These are phyloP conservation scores for Hesperia comma DNA, from an alignment of 2,888 invertebrate species.

Conservation along the genomic window DNA sequence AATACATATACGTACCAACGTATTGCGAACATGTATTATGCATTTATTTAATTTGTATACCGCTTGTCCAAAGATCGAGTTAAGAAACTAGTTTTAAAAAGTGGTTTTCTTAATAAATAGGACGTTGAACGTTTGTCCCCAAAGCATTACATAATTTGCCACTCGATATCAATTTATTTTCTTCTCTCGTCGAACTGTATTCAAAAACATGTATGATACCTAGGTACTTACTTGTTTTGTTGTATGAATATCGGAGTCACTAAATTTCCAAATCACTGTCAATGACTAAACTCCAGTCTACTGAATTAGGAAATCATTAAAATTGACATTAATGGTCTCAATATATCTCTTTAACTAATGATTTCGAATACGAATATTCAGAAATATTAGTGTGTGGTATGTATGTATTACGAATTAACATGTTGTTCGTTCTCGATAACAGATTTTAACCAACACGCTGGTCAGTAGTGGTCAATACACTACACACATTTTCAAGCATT, in stretches of 20 bases:
- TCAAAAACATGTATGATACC: slow-evolving; percentile 8
- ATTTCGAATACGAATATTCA: slow-evolving; percentile 32
- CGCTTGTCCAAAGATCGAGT: slow-evolving; percentile 59
- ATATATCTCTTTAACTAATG: slow-evolving; percentile 40
- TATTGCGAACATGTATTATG: slow-evolving; percentile 32
- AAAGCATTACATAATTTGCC: slow-evolving; percentile 65
- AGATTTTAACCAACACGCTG: too few relatives aligned
- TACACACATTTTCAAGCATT: too few relatives aligned
- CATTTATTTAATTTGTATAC: slow-evolving; percentile 52
- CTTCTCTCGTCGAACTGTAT: slow-evolving; percentile 46
- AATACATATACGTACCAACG: slow-evolving; percentile 41
- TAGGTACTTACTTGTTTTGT: slow-evolving; percentile 5
- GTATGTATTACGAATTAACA: slow-evolving; percentile 19
- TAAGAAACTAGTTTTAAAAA: slow-evolving; percentile 74
- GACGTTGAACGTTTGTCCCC: slow-evolving; percentile 75
- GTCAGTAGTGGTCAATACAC: too few relatives aligned
- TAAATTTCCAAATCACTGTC: slow-evolving; percentile 18
- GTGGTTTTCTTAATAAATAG: slow-evolving; percentile 75
- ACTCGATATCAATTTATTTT: slow-evolving; percentile 67
- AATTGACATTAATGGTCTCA: slow-evolving; percentile 41
- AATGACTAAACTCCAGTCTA: slow-evolving; percentile 7
- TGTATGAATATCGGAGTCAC: slow-evolving; percentile 9
- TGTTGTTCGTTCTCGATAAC: slow-evolving; percentile 6
- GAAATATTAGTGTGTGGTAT: slow-evolving; percentile 4
- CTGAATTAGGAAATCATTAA: slow-evolving; percentile 39